Conservation (phyloP, 2,888 invertebrate genomes). For the Camponotus fellah region DNA sequence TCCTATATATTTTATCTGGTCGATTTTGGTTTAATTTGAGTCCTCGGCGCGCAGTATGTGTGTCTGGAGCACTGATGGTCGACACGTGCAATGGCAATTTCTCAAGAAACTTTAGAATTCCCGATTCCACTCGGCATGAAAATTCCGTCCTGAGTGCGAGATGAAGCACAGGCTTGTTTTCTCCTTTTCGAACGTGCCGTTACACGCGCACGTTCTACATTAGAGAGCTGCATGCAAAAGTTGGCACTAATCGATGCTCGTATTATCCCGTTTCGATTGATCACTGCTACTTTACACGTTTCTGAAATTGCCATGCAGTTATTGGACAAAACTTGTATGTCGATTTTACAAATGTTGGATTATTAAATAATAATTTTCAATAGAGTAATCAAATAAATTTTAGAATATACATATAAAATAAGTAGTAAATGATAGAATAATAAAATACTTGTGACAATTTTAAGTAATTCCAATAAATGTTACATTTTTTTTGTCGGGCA, state of each 20-base stretch:
- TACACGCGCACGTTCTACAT: constrained; percentile 47
- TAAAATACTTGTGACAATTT: neutral
- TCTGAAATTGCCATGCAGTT: neutral
- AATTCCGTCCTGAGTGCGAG: constrained; percentile 43
- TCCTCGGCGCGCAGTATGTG: constrained; percentile 11
- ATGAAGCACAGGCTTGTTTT: constrained; percentile 35
- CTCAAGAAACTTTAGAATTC: constrained; percentile 59
- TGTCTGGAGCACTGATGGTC: constrained; percentile 40
- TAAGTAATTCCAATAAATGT: neutral
- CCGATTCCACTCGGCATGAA: constrained; percentile 41
- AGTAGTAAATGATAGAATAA: neutral
- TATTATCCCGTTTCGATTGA: constrained; percentile 36
- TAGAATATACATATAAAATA: neutral
- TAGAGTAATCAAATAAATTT: neutral
- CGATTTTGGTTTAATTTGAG: constrained; percentile 54
- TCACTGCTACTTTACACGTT: constrained; percentile 4
- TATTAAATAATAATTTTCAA: neutral
- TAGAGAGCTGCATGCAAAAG: constrained; percentile 22
- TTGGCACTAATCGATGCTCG: constrained; percentile 58
- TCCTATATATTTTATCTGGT: constrained; percentile 20
- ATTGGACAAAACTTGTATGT: neutral
- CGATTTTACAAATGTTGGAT: neutral
- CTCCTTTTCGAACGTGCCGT: constrained; percentile 38
- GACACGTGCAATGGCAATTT: constrained; percentile 47
- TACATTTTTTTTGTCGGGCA: neutral